phyloP scores from a whole-genome alignment of 1,140 invertebrate genomes.

The Hestina assimilis region DNA sequence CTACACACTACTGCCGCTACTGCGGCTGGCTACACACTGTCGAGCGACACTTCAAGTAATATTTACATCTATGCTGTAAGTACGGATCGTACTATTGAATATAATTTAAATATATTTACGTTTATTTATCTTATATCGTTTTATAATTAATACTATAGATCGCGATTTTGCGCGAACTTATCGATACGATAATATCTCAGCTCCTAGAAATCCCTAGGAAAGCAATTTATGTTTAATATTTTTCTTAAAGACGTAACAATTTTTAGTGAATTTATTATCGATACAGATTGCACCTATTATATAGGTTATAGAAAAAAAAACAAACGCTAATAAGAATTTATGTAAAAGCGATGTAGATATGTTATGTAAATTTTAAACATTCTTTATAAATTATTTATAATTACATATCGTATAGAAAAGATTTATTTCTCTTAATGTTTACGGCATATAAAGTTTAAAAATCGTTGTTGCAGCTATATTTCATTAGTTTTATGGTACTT shows the following conservation, averaged over 20 bases:
- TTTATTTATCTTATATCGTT: slow-evolving; percentile 3
- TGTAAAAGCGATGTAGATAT: slow-evolving; percentile 30
- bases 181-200: background rate
- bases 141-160: background rate
- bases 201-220: slow-evolving; percentile 4
- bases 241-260: slow-evolving; percentile 3
- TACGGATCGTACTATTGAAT: slow-evolving; percentile 32
- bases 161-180: background rate
- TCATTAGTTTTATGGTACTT: slow-evolving; percentile 4
- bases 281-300: slow-evolving; percentile 8
- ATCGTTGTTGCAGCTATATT: slow-evolving; percentile 21
- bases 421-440: slow-evolving; percentile 15
- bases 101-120: slow-evolving; percentile 5
- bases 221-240: background rate
- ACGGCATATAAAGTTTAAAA: slow-evolving; percentile 18
- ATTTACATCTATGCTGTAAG: slow-evolving; percentile 40
- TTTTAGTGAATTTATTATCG: background rate
- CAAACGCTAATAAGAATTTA: slow-evolving; percentile 19
- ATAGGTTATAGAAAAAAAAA: slow-evolving; percentile 7
- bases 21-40: slow-evolving; percentile 57
- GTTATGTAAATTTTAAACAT: slow-evolving; percentile 23
- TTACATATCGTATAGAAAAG: slow-evolving; percentile 14
- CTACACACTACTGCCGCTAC: slow-evolving; percentile 64
- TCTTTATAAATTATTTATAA: slow-evolving; percentile 2
- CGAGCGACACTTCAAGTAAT: slow-evolving; percentile 73